Evolutionary conservation across 2,113 vertebrate genomes (phyloP), one percentile per base, ranked within the genome.

Genomic region (Galemys pyrenaicus): DNA sequence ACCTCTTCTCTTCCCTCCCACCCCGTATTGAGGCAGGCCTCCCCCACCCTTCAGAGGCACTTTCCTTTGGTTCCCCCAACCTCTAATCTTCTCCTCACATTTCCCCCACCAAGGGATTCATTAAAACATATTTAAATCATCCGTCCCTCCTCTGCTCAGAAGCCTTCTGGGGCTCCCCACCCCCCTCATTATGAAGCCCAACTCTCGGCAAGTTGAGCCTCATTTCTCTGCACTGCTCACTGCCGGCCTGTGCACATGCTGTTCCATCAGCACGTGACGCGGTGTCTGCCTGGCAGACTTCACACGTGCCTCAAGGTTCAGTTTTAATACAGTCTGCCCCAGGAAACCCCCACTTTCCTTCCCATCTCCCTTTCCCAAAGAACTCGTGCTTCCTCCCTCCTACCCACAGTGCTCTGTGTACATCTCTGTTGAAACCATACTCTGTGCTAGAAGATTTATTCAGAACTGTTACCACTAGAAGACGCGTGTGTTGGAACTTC

Each of bases 121-220:
- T 0, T n/a, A 74, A 62, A 74, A 35, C 56, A 49, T 26, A 24
- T 37, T 54, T 51, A 64, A 70, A 70, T 46, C 58, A 39, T 44
- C 1, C 1, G 0, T 39, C 16, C 11, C 65, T 85, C n/a, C 35
- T 62, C 65, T 28, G 46, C 20, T 51, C 44, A 44, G 37, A 54
- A 89, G 19, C 65, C 58, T 56, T 24, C 41, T n/a, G n/a, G 26
- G 32, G 77, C 28, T n/a, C 62, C 41, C 91, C 35, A 17, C 9
- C 8, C 54, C 68, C 51, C 60, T 44, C 20, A 56, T 12, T 32
- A 2, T 9, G 51, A 75, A 56, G 46, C 56, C 32, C 46, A 19
- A 8, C 0, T 24, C 49, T 17, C 1, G 0, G 8, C 1, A 35
- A 35, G 28, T 20, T 0, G 37, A 30, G 60, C 11, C 51, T 32